phyloP scores from a whole-genome alignment of 2,797 vertebrate species.

The Acipenser transmontanus region DNA sequence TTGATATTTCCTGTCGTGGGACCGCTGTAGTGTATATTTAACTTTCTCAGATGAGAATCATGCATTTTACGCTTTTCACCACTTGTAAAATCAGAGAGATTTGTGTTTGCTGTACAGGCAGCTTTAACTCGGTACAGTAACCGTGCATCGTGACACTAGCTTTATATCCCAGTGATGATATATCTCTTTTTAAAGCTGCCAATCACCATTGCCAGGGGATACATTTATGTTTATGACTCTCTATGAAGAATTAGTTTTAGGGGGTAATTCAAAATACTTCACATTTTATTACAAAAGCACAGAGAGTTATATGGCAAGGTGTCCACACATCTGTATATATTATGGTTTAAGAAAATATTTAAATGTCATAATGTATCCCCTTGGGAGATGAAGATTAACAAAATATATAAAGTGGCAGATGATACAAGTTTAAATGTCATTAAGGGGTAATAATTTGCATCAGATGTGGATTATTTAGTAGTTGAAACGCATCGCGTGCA shows the following conservation, averaged over 20 bases:
- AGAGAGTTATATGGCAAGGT: conserved; percentile 41
- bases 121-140: too few species aligned
- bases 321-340: conserved; percentile 45
- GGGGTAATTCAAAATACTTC: conserved; percentile 36
- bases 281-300: conserved; percentile 27
- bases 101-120: too few species aligned
- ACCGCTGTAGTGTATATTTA: conserved; percentile 2
- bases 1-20: conserved; percentile 11
- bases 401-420: too few species aligned
- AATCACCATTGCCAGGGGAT: conserved; percentile 42
- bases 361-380: conserved; percentile 11
- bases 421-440: too few species aligned
- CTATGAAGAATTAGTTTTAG: conserved; percentile 47
- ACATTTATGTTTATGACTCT: conserved; percentile 53
- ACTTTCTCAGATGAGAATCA: too few species aligned
- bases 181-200: conserved; percentile 49
- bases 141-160: too few species aligned
- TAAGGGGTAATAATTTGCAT: too few species aligned
- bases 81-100: too few species aligned
- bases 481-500: too few species aligned
- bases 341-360: conserved; percentile 18
- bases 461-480: too few species aligned
- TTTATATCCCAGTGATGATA: conserved; percentile 41
- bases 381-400: too few species aligned
- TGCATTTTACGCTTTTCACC: too few species aligned